Evolutionary conservation across 2,888 invertebrate species (phyloP).

Genomic region (Callyntrura sp.): DNA sequence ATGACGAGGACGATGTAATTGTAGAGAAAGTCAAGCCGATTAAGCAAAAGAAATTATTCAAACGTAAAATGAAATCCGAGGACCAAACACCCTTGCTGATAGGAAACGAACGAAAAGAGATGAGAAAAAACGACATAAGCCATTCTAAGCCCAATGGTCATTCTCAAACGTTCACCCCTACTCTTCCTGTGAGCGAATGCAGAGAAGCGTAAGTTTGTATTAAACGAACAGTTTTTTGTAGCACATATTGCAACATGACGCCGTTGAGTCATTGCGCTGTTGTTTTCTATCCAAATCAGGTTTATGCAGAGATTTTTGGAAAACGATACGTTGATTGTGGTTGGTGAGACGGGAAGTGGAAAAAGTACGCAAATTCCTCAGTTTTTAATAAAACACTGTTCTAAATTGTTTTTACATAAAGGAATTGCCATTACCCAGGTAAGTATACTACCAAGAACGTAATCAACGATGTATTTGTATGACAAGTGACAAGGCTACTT

Average conservation of each 20-base stretch:
- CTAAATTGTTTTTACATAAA: slow-evolving; percentile 43
- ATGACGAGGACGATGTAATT: slow-evolving; percentile 17
- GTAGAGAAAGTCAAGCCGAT: background rate
- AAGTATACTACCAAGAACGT: background rate
- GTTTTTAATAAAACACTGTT: slow-evolving; percentile 91
- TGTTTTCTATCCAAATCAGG: slow-evolving; percentile 26
- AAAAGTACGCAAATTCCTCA: slow-evolving; percentile 99
- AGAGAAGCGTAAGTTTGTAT: slow-evolving; percentile 54
- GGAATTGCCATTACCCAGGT: slow-evolving; percentile 73
- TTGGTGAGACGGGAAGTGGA: slow-evolving; percentile 99
- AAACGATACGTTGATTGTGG: slow-evolving; percentile 89
- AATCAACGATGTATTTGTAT: too few relatives aligned
- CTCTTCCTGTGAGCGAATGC: slow-evolving; percentile 62
- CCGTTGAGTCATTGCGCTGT: background rate
- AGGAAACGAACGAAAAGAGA: background rate
- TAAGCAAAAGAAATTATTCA: background rate
- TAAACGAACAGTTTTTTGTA: background rate
- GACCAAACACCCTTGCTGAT: slow-evolving; percentile 44
- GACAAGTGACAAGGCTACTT: too few relatives aligned
- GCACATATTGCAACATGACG: background rate
- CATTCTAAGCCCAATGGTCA: slow-evolving; percentile 6
- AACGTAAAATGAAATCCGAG: slow-evolving; percentile 4
- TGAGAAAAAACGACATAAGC: background rate
- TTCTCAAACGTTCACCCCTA: background rate
- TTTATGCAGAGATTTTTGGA: slow-evolving; percentile 63